Percentiles rank a stretch among this genome's conserved stretches.
Evolutionary conservation across 1,140 invertebrate genomes (phyloP).

Genomic region (Elysia chlorotica): DNA sequence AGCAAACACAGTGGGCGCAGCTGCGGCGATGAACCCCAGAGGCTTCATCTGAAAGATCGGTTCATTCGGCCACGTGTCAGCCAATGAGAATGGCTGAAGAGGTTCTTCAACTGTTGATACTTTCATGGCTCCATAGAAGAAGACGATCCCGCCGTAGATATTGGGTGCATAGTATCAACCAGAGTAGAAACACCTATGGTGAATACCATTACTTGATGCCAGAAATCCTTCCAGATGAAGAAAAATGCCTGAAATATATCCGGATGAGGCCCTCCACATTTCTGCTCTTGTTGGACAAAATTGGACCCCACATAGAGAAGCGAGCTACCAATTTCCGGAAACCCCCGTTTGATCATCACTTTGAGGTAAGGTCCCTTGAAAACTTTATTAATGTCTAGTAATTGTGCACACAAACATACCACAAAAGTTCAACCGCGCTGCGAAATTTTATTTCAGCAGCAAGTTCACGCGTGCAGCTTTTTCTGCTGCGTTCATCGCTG

Average conservation of each 20-base stretch:
- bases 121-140: not conserved
- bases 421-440: too few species aligned
- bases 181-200: not conserved
- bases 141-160: not conserved
- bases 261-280: not conserved
- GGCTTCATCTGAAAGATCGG: too few species aligned
- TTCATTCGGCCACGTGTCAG: constrained; percentile 42
- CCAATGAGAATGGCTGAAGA: constrained; percentile 29
- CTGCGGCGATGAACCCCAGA: too few species aligned
- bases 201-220: not conserved
- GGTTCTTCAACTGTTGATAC: not conserved
- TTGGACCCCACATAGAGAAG: not conserved
- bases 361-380: not conserved
- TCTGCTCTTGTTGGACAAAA: not conserved
- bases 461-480: too few species aligned
- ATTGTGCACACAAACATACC: too few species aligned
- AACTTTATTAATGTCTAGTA: too few species aligned
- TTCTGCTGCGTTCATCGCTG: too few species aligned
- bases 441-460: too few species aligned
- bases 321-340: not conserved
- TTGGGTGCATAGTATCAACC: not conserved
- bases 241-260: not conserved
- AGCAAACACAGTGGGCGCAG: too few species aligned
- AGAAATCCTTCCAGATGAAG: not conserved
- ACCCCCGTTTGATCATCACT: not conserved